These are phyloP conservation scores for Clarias laeviceps DNA, from an alignment of 2,797 vertebrate genomes.

Conservation along the genomic window DNA sequence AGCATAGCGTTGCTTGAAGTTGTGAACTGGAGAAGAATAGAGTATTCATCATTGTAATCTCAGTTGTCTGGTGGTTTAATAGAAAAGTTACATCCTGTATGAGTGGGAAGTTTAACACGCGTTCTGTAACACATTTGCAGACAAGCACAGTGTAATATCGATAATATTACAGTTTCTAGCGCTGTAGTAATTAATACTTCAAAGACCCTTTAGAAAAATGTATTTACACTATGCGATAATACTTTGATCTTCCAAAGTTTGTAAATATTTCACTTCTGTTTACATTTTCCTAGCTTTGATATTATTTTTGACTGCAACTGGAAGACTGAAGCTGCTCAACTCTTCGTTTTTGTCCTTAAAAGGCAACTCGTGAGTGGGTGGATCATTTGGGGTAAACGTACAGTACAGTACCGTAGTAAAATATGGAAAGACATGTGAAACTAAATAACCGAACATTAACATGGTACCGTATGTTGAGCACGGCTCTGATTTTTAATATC, in stretches of 20 bases:
- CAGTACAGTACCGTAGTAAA: neutral
- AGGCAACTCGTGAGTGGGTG: neutral
- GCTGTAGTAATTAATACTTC: neutral
- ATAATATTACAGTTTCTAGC: too few relatives aligned
- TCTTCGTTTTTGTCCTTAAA: neutral
- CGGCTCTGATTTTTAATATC: too few relatives aligned
- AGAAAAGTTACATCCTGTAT: neutral
- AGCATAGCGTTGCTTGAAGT: neutral
- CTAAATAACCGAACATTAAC: neutral
- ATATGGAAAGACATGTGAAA: neutral
- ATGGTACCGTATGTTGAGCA: neutral
- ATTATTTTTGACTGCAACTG: neutral
- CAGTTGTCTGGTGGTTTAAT: neutral
- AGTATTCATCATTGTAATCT: neutral
- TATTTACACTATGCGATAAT: neutral
- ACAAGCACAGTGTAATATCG: neutral
- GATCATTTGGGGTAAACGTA: too few relatives aligned
- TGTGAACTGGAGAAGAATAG: conserved; percentile 6
- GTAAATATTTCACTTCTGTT: neutral
- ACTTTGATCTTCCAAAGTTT: neutral
- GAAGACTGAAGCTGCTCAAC: neutral
- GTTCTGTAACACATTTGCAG: neutral
- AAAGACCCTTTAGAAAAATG: too few relatives aligned
- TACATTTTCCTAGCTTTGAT: neutral
- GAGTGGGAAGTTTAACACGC: neutral